A percentile compares a stretch with the other conserved stretches of the same genome.
Evolutionary conservation across 2,113 vertebrate species (phyloP).

Genomic region (Lipophrys pholis): DNA sequence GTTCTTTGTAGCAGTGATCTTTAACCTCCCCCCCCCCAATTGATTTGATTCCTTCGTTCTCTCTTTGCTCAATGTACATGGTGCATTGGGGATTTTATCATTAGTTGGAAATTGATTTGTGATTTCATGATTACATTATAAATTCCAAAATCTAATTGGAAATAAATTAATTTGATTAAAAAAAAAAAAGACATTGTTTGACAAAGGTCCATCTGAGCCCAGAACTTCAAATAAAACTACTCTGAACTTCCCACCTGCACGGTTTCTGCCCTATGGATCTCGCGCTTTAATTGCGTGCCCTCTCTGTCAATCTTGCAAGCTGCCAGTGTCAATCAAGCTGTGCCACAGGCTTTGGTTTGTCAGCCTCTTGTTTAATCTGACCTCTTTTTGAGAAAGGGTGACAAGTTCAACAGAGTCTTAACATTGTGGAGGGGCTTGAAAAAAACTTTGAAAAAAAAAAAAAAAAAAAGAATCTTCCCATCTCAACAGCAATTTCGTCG

Average conservation of each 20-base stretch:
- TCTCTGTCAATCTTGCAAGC: background rate
- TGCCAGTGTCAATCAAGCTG: constrained; percentile 28
- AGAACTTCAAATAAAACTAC: background rate
- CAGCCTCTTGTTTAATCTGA: constrained; percentile 15
- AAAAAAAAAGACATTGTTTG: constrained; percentile 4
- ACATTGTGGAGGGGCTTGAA: background rate
- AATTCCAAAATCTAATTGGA: constrained; percentile 15
- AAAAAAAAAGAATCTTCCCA: background rate
- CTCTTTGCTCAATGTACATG: constrained; percentile 8
- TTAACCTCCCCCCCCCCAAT: constrained; percentile 31
- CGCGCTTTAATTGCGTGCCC: constrained; percentile 26
- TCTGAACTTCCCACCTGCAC: background rate
- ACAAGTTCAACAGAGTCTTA: constrained; percentile 15
- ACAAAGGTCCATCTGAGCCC: constrained; percentile 1
- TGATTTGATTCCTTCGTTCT: constrained; percentile 47
- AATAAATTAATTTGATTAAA: constrained; percentile 12
- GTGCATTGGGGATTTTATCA: constrained; percentile 12
- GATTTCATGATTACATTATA: constrained; percentile 10
- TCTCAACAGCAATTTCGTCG: constrained; percentile 4
- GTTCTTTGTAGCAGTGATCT: constrained; percentile 40
- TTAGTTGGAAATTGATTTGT: constrained; percentile 8
- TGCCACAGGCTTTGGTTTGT: constrained; percentile 5
- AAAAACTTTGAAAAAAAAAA: constrained; percentile 18
- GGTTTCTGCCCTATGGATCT: constrained; percentile 10
- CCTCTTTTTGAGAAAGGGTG: background rate